Percentiles rank a stretch among this genome's conserved stretches.
Evolutionary conservation across 2,888 invertebrate species (phyloP).

Genomic region (Metellina segmentata): DNA sequence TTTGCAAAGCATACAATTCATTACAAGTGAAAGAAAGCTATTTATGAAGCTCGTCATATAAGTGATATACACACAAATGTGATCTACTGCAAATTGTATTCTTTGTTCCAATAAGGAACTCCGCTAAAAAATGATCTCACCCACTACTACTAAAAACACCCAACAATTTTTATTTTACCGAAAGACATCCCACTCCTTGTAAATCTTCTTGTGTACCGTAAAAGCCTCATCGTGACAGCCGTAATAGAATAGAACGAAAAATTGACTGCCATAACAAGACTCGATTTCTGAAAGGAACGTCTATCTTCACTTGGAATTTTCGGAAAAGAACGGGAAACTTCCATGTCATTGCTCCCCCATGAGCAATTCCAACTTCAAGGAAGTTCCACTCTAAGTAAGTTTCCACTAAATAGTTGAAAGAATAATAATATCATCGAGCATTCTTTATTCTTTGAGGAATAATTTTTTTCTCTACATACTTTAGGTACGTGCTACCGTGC

Average conservation of each 20-base stretch:
- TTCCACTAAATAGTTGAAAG: background rate
- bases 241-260: conserved; percentile 24
- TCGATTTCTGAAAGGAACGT: background rate
- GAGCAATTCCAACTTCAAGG: conserved; percentile 13
- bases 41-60: background rate
- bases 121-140: background rate
- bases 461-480: background rate
- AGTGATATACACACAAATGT: background rate
- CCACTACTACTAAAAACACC: background rate
- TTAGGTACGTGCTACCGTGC: background rate
- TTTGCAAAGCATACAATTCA: too few relatives aligned
- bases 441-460: background rate
- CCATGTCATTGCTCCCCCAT: background rate
- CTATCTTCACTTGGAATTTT: conserved; percentile 7
- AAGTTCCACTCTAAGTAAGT: background rate
- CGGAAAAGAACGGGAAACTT: background rate
- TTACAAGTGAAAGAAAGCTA: too few relatives aligned
- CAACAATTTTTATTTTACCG: background rate
- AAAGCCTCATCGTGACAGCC: background rate
- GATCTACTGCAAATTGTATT: background rate
- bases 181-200: background rate
- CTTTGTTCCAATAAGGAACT: background rate
- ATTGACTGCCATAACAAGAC: conserved; percentile 33
- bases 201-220: background rate
- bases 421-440: background rate